These are phyloP conservation scores for Deladenus siricidicola DNA, from an alignment of 2,888 invertebrate species.

Conservation along the genomic window DNA sequence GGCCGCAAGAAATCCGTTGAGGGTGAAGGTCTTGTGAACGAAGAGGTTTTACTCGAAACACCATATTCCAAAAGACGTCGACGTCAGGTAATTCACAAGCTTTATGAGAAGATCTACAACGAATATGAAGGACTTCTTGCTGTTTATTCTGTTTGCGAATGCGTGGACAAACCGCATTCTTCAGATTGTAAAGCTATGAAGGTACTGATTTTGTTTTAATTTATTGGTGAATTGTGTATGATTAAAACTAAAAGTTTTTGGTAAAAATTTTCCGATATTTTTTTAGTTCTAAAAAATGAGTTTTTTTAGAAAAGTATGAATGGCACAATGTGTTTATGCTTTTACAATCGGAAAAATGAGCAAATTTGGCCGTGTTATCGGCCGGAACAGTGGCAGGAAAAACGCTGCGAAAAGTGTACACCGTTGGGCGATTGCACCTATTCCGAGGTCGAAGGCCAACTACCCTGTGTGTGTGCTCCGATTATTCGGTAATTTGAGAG, in stretches of 20 bases:
- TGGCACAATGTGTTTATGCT: conserved; percentile 41
- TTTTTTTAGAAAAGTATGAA: conserved; percentile 22
- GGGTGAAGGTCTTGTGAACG: neutral
- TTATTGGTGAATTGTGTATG: no score
- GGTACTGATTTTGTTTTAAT: conserved; percentile 8
- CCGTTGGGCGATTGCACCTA: conserved; percentile 45
- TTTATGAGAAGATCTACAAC: conserved; percentile 40
- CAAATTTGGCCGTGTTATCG: conserved; percentile 29
- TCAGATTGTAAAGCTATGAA: conserved; percentile 25
- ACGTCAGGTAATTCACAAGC: conserved; percentile 12
- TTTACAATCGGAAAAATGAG: conserved; percentile 49
- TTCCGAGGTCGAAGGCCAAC: conserved; percentile 24
- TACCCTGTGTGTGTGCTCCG: conserved; percentile 42
- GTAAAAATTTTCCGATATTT: neutral
- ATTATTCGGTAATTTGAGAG: conserved; percentile 21
- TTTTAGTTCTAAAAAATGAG: neutral
- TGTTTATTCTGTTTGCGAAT: conserved; percentile 41
- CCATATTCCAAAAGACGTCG: neutral
- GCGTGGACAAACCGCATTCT: neutral
- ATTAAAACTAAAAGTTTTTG: no score
- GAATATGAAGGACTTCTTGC: conserved; percentile 41
- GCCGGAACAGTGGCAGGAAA: conserved; percentile 34
- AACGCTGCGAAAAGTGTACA: conserved; percentile 42
- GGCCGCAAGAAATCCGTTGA: conserved; percentile 18
- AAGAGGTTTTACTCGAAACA: no score